Evolutionary conservation across 1,140 invertebrate genomes (phyloP), one percentile per base, ranked within the genome.

Genomic region (Goniozus legneri): DNA sequence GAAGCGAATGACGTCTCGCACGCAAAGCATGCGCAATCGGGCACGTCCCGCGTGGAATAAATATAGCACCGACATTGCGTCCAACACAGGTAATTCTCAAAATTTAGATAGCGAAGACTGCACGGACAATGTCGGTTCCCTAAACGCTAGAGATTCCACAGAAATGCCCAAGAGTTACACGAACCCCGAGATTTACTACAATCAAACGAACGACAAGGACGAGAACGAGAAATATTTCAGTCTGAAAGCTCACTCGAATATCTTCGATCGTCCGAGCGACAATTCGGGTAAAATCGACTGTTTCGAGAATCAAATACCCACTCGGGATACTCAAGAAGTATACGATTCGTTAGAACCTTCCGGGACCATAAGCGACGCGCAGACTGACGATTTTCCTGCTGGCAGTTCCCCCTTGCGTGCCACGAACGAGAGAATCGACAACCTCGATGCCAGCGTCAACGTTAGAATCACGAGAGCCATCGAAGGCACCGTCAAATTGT

Each of bases 401-500:
- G 27, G 2, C 7, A 14, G 18, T 3, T 31, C 43, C 3, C 51
- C 35, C 32, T 16, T 54, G 0, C 20, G 33, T 2, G 37, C 45
- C 2, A 38, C 44, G 2, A 47, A 57, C 12, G 41, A 50, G 14
- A 21, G 37, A 3, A 44, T 60, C 14, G 50, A 43, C 19, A 48
- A 57, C 27, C 20, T 53, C 10, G 57, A 64, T 27, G 43, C 40
- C 0, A 71, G 54, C 20, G 60, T 72, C 8, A 64, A 73, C 21
- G 50, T 69, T 0, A 58, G 68, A 18, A 71, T 75, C 45, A 67
- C 60, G 1, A 38, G 67, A 7, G 72, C 71, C 1, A 73, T 75
- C 34, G 70, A 71, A 27, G 72, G 72, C 2, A 75, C 72, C 1
- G 72, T 75, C 0, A 75, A 75, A 43, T 15, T 75, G 19, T 50